These are phyloP conservation scores for Numenius arquata DNA, from an alignment of 2,113 vertebrate genomes.

Conservation along the genomic window DNA sequence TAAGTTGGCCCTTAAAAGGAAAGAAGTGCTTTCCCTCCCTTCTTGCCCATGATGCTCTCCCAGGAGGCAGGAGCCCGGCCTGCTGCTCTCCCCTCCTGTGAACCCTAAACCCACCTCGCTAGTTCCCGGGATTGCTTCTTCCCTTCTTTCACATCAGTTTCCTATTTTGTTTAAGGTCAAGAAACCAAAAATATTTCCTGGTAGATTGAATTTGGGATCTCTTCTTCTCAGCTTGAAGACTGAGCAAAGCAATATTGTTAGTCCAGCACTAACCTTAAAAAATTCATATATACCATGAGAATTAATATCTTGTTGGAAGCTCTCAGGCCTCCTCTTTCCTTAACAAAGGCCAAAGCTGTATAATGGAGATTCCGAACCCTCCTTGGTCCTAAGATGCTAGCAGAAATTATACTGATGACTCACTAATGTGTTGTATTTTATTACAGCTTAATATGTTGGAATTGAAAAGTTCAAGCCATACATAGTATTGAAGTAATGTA, in stretches of 20 bases:
- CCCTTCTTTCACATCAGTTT: neutral
- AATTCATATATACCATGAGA: neutral
- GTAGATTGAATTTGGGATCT: neutral
- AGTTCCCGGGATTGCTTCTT: neutral
- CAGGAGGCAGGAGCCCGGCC: neutral
- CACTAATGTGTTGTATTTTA: conserved; percentile 72
- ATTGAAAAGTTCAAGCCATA: conserved; percentile 70
- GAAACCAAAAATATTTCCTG: neutral
- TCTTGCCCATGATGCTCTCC: neutral
- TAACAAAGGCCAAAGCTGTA: neutral
- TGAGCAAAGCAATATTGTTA: neutral
- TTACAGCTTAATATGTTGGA: conserved; percentile 68
- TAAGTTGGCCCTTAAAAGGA: neutral
- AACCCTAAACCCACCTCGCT: neutral
- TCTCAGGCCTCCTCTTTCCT: neutral
- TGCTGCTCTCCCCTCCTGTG: neutral
- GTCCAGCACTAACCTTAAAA: neutral
- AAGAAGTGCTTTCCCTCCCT: neutral
- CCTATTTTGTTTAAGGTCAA: neutral
- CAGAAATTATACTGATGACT: conserved; percentile 58
- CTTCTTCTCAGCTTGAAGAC: neutral
- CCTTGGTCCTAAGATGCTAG: conserved; percentile 3
- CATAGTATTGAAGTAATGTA: conserved; percentile 61
- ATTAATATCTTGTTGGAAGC: neutral
- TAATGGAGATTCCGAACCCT: conserved; percentile 6